Percentiles rank a stretch among this genome's conserved stretches.
Evolutionary conservation across 2,113 vertebrate genomes (phyloP).

Genomic region (Microcebus lehilahytsara): DNA sequence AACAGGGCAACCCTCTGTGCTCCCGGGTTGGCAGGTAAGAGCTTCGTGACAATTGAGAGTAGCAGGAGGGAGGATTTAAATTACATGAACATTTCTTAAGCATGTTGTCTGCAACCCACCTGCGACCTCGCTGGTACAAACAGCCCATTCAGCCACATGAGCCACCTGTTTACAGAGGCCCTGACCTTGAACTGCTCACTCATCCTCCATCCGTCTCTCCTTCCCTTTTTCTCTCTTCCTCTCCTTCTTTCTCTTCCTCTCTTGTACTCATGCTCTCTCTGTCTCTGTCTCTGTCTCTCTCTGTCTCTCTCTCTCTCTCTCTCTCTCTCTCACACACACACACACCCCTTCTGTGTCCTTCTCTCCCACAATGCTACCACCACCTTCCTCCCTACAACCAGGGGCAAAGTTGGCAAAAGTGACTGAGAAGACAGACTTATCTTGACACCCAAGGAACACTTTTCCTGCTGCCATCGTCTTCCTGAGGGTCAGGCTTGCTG

Average conservation of each 20-base stretch:
- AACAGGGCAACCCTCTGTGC: background rate
- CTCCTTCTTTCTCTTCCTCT: background rate
- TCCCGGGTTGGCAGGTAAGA: background rate
- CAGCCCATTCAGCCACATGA: constrained; percentile 15
- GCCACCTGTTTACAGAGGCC: constrained; percentile 28
- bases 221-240: background rate
- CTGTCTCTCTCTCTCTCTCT: too few relatives aligned
- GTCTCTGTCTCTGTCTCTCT: background rate
- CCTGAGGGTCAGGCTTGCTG: background rate
- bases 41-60: background rate
- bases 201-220: background rate
- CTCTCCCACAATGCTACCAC: background rate
- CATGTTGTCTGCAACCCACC: background rate
- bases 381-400: background rate
- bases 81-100: background rate
- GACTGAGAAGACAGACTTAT: background rate
- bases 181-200: background rate
- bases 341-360: background rate
- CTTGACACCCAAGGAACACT: background rate
- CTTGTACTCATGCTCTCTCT: background rate
- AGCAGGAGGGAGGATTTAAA: background rate
- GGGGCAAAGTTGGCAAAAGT: background rate
- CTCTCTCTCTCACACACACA: background rate
- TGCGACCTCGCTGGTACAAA: constrained; percentile 48
- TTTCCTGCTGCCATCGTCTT: background rate